These are phyloP conservation scores for Serilophus lunatus DNA, from an alignment of 2,113 vertebrate genomes.

Conservation along the genomic window DNA sequence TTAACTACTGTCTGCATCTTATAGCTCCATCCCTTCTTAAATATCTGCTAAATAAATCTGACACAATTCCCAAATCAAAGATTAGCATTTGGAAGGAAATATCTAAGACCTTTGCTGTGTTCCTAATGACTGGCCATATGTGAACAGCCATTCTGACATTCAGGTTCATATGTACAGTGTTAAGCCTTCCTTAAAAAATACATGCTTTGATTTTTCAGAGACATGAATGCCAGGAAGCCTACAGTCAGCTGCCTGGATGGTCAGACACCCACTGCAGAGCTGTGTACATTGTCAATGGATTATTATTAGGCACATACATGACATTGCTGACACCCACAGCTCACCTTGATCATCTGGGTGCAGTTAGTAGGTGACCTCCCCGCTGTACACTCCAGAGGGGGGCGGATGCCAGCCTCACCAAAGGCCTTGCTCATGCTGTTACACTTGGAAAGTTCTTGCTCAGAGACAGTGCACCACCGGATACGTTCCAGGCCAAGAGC, in stretches of 20 bases:
- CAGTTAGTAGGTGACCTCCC: constrained; percentile 73
- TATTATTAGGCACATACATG: neutral
- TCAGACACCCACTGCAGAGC: neutral
- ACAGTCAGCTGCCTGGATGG: neutral
- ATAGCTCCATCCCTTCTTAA: neutral
- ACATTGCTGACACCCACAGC: neutral
- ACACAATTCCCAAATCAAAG: neutral
- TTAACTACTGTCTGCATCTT: neutral
- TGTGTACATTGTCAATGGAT: neutral
- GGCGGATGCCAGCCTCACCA: constrained; percentile 71
- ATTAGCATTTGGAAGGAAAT: neutral
- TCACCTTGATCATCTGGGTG: constrained; percentile 80
- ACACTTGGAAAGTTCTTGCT: constrained; percentile 82
- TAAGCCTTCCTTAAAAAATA: neutral
- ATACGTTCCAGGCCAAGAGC: constrained; percentile 69
- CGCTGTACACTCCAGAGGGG: constrained; percentile 73
- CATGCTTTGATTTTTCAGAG: neutral
- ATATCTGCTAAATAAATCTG: neutral
- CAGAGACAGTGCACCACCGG: constrained; percentile 87
- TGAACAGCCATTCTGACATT: neutral
- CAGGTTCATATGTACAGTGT: neutral
- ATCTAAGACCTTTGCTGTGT: neutral
- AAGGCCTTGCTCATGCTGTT: constrained; percentile 82
- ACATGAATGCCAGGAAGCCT: neutral
- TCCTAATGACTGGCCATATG: neutral